Base-by-base conservation (phyloP, 2,113 vertebrate genomes). In the Dendrocopos noguchii region DNA sequence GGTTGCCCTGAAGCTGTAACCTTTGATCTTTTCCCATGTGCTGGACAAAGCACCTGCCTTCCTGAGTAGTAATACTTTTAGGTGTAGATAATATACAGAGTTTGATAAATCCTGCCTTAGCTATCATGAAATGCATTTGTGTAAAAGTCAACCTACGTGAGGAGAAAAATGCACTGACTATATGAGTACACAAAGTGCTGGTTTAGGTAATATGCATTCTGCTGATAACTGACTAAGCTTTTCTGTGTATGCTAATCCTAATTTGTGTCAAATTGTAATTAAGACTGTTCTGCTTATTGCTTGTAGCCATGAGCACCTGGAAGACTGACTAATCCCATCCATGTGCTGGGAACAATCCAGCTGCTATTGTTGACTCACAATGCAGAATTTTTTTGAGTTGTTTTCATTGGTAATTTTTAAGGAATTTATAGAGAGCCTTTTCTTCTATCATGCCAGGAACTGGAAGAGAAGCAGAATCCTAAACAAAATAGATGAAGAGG, bases 251-350 rank as follows among this genome's bases (percentile, higher is more conserved):
- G 46, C 73, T 90, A 94, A 95, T 96, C 89, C 83, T 88, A 63
- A 75, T 94, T 95, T 93, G 89, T 93, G 71, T 65, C 86, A 94
- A 95, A 84, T 75, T 0, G 2, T 84, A 91, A 80, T 93, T 78
- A 88, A 91, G 66, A 60, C 53, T 55, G 46, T 91, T 95, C 92
- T 84, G 59, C 72, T 73, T 86, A 87, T 91, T 85, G 63, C 76
- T 91, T 84, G 57, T 87, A 67, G 60, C 80, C 80, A 24, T 31
- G 44, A 91, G 61, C 80, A 91, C 85, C 88, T 89, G 67, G 84
- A 81, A 84, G 63, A 67, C 29, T 91, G 90, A 83, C 56, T 96
- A 95, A 95, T 95, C 60, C 52, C 52, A 66, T 59, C 82, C 79
- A 39, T 83, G 65, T 89, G 31, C 16, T 90, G 64, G 25, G 87